A percentile compares a stretch with the other conserved stretches of the same genome.
These are phyloP conservation scores for Pampusana beccarii DNA, from an alignment of 2,113 vertebrate genomes.

Conservation along the genomic window DNA sequence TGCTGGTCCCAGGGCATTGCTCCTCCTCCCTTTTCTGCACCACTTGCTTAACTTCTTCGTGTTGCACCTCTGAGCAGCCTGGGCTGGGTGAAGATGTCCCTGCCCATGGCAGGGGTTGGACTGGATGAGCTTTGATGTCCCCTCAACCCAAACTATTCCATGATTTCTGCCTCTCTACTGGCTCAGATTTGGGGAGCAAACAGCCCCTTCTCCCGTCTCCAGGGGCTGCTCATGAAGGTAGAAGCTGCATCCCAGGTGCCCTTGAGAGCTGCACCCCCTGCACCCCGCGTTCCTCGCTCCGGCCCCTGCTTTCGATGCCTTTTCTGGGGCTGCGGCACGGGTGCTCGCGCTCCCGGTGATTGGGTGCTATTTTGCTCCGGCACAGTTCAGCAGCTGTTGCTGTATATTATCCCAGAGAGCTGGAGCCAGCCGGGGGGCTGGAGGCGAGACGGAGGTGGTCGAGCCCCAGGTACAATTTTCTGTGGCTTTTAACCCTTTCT, in stretches of 20 bases:
- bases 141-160: too few relatives aligned
- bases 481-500: not conserved
- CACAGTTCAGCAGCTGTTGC: conserved; percentile 69
- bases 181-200: too few relatives aligned
- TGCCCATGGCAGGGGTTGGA: too few relatives aligned
- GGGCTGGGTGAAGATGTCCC: too few relatives aligned
- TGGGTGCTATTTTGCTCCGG: conserved; percentile 70
- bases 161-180: too few relatives aligned
- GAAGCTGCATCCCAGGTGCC: rapidly evolving
- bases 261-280: not conserved
- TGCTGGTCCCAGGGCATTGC: not conserved
- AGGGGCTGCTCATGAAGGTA: rapidly evolving
- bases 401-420: conserved; percentile 40
- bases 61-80: too few relatives aligned
- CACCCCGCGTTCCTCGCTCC: too few relatives aligned
- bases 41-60: too few relatives aligned
- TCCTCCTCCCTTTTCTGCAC: not conserved
- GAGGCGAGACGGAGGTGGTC: not conserved
- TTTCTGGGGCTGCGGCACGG: not conserved
- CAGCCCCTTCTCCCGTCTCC: not conserved
- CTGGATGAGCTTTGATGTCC: too few relatives aligned
- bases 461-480: conserved; percentile 8
- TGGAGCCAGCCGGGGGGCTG: not conserved
- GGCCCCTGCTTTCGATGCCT: not conserved
- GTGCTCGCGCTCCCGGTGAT: conserved; percentile 33